Conservation (phyloP, 2,797 vertebrate genomes). For the Channa striata region DNA sequence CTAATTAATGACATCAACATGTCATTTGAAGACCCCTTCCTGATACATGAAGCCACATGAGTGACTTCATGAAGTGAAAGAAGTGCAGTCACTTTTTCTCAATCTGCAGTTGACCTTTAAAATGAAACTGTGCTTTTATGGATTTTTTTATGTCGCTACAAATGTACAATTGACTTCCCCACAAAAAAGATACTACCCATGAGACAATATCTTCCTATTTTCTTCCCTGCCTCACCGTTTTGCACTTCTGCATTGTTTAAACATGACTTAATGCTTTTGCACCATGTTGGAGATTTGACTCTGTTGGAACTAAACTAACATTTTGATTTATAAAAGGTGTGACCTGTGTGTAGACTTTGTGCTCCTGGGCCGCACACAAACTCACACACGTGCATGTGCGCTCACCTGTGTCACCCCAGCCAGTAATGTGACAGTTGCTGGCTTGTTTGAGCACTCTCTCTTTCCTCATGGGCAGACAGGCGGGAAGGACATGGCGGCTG, state of each 20-base stretch:
- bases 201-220: background rate
- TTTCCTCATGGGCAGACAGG: slow-evolving; percentile 89
- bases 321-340: background rate
- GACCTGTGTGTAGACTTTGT: background rate
- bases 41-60: slow-evolving; percentile 53
- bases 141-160: background rate
- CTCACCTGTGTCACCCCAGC: slow-evolving; percentile 98
- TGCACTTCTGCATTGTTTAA: background rate
- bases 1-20: slow-evolving; percentile 54
- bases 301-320: background rate
- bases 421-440: slow-evolving; percentile 93
- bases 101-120: slow-evolving; percentile 9
- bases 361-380: no score
- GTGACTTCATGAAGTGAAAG: slow-evolving; percentile 28
- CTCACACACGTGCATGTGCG: slow-evolving; percentile 3
- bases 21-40: slow-evolving; percentile 56
- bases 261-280: background rate
- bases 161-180: background rate
- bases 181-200: background rate
- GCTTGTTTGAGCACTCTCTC: slow-evolving; percentile 91
- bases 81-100: slow-evolving; percentile 27
- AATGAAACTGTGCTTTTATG: background rate
- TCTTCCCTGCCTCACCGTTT: background rate
- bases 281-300: background rate
- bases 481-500: slow-evolving; percentile 90